These are phyloP conservation scores for Danio choprae DNA, from an alignment of 2,797 vertebrate species.

Conservation along the genomic window DNA sequence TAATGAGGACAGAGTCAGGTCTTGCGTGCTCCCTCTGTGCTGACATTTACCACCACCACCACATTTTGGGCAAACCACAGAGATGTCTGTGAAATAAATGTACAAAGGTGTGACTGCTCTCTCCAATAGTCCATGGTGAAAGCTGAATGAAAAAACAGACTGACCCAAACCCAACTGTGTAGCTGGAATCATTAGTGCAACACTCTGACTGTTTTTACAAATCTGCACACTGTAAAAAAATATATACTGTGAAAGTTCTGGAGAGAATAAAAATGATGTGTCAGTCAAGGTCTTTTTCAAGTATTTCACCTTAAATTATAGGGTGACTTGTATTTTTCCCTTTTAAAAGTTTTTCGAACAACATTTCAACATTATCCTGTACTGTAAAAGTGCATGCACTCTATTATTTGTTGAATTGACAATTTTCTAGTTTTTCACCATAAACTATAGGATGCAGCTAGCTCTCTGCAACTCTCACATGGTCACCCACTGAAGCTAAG, in stretches of 20 bases:
- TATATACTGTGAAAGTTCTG: background rate
- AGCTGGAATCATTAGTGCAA: constrained; percentile 15
- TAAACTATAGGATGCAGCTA: background rate
- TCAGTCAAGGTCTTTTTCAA: background rate
- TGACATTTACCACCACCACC: constrained; percentile 33
- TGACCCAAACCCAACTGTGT: background rate
- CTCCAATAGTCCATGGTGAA: constrained; percentile 6
- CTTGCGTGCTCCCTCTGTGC: background rate
- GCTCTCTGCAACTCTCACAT: too few relatives aligned
- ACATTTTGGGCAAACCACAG: constrained; percentile 21
- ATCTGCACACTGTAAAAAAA: background rate
- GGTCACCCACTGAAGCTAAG: too few relatives aligned
- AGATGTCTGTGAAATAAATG: constrained; percentile 27
- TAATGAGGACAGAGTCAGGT: constrained; percentile 36
- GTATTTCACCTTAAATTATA: background rate
- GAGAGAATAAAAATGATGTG: background rate
- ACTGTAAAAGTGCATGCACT: background rate
- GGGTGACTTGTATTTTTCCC: background rate
- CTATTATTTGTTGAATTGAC: background rate
- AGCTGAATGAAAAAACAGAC: constrained; percentile 14
- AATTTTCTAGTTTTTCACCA: background rate
- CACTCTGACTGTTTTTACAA: background rate
- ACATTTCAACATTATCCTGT: background rate
- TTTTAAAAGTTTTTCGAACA: background rate
- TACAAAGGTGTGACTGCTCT: constrained; percentile 22